These are phyloP conservation scores for Synanthedon tipuliformis DNA, from an alignment of 2,888 invertebrate genomes.

Conservation along the genomic window DNA sequence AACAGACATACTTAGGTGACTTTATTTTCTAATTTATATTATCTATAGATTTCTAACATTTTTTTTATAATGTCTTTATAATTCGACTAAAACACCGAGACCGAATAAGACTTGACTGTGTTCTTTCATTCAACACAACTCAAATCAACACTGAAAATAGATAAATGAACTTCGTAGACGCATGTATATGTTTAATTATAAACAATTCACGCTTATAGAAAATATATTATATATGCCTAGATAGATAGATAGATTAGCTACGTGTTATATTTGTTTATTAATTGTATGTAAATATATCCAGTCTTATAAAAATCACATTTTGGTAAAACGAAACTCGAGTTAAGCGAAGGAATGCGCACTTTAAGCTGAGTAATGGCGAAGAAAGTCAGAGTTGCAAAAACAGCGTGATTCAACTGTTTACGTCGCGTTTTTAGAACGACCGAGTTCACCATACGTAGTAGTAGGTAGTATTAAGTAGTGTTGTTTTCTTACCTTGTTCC, in stretches of 20 bases:
- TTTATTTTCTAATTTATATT: no score
- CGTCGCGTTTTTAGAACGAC: conserved; percentile 30
- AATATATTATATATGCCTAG: no score
- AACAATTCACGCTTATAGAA: no score
- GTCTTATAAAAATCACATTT: no score
- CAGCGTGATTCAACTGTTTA: conserved; percentile 30
- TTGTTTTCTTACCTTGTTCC: conserved; percentile 49
- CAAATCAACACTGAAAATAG: conserved; percentile 2
- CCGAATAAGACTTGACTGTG: conserved; percentile 7
- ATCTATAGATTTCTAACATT: no score
- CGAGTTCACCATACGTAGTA: conserved; percentile 33
- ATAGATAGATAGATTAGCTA: no score
- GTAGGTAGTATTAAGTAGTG: no score
- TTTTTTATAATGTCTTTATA: no score
- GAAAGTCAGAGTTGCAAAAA: conserved; percentile 22
- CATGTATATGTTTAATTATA: not conserved
- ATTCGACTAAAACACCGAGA: not conserved
- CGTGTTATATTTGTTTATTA: no score
- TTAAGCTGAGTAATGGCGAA: conserved; percentile 5
- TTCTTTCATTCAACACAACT: conserved; percentile 7
- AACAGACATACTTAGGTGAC: no score
- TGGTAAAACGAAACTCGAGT: conserved; percentile 3
- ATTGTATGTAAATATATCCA: no score
- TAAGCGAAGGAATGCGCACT: conserved; percentile 11
- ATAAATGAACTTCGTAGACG: not conserved